Evolutionary conservation across 2,888 invertebrate species (phyloP), one percentile per base, ranked within the genome.

Genomic region (Tribolium freemani): DNA sequence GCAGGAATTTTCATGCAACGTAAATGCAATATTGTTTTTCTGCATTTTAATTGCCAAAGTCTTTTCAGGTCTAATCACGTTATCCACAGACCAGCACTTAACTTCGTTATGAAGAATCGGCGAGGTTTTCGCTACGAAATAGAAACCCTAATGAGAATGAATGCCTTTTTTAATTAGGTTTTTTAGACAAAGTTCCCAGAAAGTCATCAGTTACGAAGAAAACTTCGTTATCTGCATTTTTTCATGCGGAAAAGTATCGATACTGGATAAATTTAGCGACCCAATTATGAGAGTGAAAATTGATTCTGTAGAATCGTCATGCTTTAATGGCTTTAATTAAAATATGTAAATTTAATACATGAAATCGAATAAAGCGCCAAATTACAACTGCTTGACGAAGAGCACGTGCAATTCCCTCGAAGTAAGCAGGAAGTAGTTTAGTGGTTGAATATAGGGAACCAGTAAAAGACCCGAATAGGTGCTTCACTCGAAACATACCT

Each of bases 111-210:
- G 38, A 50, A 38, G 21, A 64, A 48, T 50, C 30, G 30, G 51
- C 20, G 44, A 16, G 20, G 31, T 64, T 53, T 64, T 50, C 50
- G 6, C 16, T 31, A 51, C 50, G 51, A 11, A 51, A 50, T 30
- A 53, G 53, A 64, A 54, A 56, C 67, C 30, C 13, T 67, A 67
- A 68, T 68, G 58, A 68, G 56, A 67, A 58, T 21, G 26, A 50
- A 57, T 50, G 31, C 50, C 44, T 10, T 30, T 46, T 57, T 68
- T 68, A 68, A 68, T 68, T 68, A 68, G 38, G 57, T 68, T 68
- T 57, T 57, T 13, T 50, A 68, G 16, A 64, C 44, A 64, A 53
- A 64, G 13, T 53, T 51, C 16, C 11, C 20, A 11, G 21, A 66
- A 51, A 66, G 26, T 10, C 20, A 44, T 53, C 38, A 11, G 54